Conservation (phyloP, 64 coral and sea anemone species). For the Actinia tenebrosa region DNA sequence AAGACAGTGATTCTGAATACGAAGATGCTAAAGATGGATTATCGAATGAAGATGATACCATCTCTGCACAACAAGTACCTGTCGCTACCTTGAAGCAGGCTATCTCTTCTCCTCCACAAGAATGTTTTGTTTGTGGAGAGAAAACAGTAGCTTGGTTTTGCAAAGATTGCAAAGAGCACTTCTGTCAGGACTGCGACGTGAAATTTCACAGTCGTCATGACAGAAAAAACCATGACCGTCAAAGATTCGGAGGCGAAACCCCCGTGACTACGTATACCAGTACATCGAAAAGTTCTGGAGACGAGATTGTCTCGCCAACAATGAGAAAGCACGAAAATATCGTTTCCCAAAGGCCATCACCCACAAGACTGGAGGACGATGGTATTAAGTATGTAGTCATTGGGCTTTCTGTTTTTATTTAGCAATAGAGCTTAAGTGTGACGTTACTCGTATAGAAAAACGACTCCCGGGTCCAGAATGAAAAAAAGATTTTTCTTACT, state of each 20-base stretch:
- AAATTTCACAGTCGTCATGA: conserved; percentile 52
- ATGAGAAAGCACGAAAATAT: neutral
- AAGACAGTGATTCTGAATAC: conserved; percentile 65
- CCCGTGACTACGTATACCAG: neutral
- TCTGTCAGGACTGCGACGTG: conserved; percentile 60
- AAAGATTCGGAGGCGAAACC: neutral
- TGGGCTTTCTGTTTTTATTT: too few species aligned
- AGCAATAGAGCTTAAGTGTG: too few species aligned
- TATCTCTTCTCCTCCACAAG: neutral
- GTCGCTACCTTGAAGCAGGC: neutral
- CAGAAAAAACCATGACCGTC: conserved; percentile 13
- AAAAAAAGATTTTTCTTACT: too few species aligned
- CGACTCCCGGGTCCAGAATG: too few species aligned
- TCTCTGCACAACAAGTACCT: neutral
- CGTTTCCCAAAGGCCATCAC: neutral
- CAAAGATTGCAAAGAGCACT: conserved; percentile 48
- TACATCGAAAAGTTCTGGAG: neutral
- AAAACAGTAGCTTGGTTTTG: conserved; percentile 32
- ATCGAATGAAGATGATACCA: neutral
- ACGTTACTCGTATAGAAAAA: too few species aligned
- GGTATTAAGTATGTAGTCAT: neutral
- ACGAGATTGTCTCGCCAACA: neutral
- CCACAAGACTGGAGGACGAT: neutral
- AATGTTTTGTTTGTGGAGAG: conserved; percentile 66
- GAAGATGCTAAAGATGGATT: conserved; percentile 80